These are phyloP conservation scores for Chirona hameri DNA, from an alignment of 2,888 invertebrate genomes.

Conservation along the genomic window DNA sequence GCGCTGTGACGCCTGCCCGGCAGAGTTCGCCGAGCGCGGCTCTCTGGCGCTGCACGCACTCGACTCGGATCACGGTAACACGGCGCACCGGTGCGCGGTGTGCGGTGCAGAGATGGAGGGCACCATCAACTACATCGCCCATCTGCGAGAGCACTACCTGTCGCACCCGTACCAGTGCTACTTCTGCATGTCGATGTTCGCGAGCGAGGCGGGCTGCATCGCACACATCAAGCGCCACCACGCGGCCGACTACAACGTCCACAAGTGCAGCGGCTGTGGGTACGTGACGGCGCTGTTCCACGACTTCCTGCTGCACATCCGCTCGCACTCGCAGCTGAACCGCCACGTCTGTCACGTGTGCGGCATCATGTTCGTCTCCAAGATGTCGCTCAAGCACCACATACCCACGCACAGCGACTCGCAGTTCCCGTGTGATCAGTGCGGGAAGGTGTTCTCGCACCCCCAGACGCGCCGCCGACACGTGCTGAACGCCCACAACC, in stretches of 20 bases:
- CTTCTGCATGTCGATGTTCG: slow-evolving; percentile 8
- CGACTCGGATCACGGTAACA: neutral
- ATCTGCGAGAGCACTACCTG: neutral
- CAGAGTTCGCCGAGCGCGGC: neutral
- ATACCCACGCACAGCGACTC: slow-evolving; percentile 1
- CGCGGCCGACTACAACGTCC: slow-evolving; percentile 23
- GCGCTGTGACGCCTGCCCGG: neutral
- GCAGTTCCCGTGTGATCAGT: slow-evolving; percentile 9
- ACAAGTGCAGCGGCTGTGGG: slow-evolving; percentile 26
- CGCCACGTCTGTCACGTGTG: slow-evolving; percentile 27
- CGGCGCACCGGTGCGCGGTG: neutral
- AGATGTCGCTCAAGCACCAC: slow-evolving; percentile 8
- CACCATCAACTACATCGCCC: neutral
- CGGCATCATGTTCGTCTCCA: slow-evolving; percentile 8
- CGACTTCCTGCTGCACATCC: slow-evolving; percentile 26
- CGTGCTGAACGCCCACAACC: slow-evolving; percentile 3
- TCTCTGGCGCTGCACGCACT: neutral
- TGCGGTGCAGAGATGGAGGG: neutral
- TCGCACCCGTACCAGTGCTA: neutral
- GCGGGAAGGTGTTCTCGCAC: slow-evolving; percentile 7
- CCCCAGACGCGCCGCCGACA: slow-evolving; percentile 23
- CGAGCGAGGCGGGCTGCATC: neutral
- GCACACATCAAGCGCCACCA: slow-evolving; percentile 23
- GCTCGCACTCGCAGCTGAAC: slow-evolving; percentile 12
- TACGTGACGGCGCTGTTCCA: slow-evolving; percentile 25